Base-by-base conservation (phyloP, 2,113 vertebrate species). In the Rattus rattus region DNA sequence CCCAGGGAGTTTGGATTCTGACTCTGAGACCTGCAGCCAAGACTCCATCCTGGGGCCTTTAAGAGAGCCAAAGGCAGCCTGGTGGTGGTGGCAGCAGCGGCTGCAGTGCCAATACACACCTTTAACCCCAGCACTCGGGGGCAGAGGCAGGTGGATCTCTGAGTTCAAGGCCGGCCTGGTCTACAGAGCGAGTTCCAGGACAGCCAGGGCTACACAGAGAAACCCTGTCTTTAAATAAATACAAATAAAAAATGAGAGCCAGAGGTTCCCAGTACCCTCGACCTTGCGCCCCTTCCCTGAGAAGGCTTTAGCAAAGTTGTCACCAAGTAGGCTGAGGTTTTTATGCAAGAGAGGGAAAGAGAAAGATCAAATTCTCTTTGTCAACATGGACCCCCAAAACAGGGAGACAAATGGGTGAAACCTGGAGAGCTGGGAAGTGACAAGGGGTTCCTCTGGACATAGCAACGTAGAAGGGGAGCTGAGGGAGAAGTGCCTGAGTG, bases 371-470 rank as follows among this genome's bases (percentile, higher is more conserved):
- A 75, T 52, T 73, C 54, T 92, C 87, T 77, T 73, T 14, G 22
- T 28, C 59, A 73, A 75, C 54, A 79, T 52, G 22, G 94, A 88
- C 87, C 75, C n/a, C 43, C 56, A 63, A 77, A 81, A 30, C 54
- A 65, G 72, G 20, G 56, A 72, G 83, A 61, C 49, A 91, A 63
- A 49, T 79, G 89, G 76, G 61, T 73, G 11, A 93, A 79, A 88
- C 69, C 80, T 39, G 84, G 92, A 97, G 75, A 86, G 24, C 26
- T 39, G 43, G 81, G 88, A 65, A 94, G 92, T 54, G 85, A 88
- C 5, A n/a, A 19, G 81, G 47, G 47, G 70, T 43, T 33, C 77
- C 92, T 2, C 0, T 63, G 90, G 93, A n/a, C 24, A 86, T 49
- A 75, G 70, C n/a, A 30, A 20, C 77, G 88, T 61, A 75, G 56